Percentiles rank a stretch among this genome's conserved stretches.
These are phyloP conservation scores for Xiphophorus birchmanni DNA, from an alignment of 2,797 vertebrate genomes.

Conservation along the genomic window DNA sequence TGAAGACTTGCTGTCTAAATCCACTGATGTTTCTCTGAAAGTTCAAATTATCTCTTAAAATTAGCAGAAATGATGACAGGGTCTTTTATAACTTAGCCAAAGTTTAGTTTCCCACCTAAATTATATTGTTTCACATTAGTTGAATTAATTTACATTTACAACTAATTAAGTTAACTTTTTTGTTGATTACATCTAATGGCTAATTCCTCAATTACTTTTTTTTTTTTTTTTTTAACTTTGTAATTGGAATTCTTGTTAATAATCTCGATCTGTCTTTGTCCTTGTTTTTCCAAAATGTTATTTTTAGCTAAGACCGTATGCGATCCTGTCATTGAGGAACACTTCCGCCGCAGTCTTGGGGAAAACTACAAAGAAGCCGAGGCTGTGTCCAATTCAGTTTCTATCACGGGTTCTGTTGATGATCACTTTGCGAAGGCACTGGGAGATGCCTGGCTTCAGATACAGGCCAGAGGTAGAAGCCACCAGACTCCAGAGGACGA, in stretches of 20 bases:
- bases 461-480: conserved; percentile 90
- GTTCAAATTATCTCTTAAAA: not conserved
- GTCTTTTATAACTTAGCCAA: not conserved
- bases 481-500: conserved; percentile 82
- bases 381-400: conserved; percentile 90
- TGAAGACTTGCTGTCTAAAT: not conserved
- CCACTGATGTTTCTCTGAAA: not conserved
- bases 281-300: not conserved
- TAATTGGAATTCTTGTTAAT: conserved; percentile 4
- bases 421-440: conserved; percentile 99
- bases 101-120: not conserved
- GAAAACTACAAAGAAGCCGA: conserved; percentile 95
- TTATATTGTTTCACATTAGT: not conserved
- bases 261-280: not conserved
- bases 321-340: conserved; percentile 97
- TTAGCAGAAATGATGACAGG: not conserved
- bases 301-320: conserved; percentile 83
- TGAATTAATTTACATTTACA: not conserved
- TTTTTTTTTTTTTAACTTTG: not conserved
- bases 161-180: not conserved
- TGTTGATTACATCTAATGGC: not conserved
- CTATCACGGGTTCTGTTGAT: conserved; percentile 95
- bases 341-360: conserved; percentile 96
- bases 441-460: conserved; percentile 95
- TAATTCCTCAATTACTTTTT: not conserved